These are phyloP conservation scores for Platyscelio sp. DNA, from an alignment of 2,888 invertebrate species.

Conservation along the genomic window DNA sequence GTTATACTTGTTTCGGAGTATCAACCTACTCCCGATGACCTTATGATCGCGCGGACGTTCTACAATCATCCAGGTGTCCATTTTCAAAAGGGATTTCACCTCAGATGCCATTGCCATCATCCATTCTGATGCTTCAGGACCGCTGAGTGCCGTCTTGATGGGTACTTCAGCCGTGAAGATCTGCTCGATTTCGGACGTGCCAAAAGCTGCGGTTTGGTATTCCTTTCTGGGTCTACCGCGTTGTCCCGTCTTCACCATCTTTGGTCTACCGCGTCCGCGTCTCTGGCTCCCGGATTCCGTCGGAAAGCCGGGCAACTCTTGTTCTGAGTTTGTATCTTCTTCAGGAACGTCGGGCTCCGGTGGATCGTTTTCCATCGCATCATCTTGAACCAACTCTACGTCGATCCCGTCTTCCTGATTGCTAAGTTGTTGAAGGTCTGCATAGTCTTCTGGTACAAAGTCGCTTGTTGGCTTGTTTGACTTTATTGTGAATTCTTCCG, in stretches of 20 bases:
- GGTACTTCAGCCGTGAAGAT: conserved; percentile 2
- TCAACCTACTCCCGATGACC: conserved; percentile 30
- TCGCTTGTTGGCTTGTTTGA: no score
- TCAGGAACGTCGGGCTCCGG: background rate
- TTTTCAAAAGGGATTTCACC: conserved; percentile 14
- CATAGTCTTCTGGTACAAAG: no score
- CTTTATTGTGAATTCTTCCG: no score
- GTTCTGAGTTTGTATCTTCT: background rate
- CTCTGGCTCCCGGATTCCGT: background rate
- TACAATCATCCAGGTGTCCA: conserved; percentile 22
- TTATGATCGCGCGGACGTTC: conserved; percentile 42
- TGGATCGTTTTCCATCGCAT: background rate
- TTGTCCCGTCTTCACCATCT: background rate
- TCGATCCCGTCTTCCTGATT: no score
- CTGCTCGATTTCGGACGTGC: background rate
- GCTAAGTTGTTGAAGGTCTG: no score
- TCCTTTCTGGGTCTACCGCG: conserved; percentile 2
- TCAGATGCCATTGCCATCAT: conserved; percentile 44
- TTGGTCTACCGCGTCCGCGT: background rate
- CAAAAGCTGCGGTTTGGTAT: background rate
- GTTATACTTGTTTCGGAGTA: background rate
- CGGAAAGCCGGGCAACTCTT: background rate
- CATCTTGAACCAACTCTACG: no score
- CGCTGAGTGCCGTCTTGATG: background rate
- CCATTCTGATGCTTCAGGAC: conserved; percentile 35